A percentile compares a stretch with the other conserved stretches of the same genome.
These are phyloP conservation scores for Enteromius trimaculatus DNA, from an alignment of 2,797 vertebrate genomes.

Conservation along the genomic window DNA sequence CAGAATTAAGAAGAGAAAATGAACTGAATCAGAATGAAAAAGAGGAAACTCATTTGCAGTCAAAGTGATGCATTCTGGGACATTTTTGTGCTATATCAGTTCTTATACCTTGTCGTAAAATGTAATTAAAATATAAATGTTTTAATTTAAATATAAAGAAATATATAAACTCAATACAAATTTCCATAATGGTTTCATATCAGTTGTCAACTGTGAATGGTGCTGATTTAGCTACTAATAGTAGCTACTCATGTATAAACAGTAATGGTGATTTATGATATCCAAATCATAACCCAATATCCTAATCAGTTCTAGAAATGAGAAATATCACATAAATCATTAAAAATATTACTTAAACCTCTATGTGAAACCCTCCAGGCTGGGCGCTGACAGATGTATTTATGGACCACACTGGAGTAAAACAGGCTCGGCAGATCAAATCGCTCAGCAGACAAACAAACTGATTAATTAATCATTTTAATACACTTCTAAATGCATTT, in stretches of 20 bases:
- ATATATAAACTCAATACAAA: not conserved
- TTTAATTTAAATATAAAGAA: not conserved
- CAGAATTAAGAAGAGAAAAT: no score
- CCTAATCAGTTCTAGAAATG: not conserved
- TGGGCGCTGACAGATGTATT: conserved; percentile 12
- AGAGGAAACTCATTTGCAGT: not conserved
- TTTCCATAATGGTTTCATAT: not conserved
- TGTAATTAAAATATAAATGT: not conserved
- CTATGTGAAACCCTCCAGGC: not conserved
- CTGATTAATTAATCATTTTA: conserved; percentile 34
- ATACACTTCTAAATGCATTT: conserved; percentile 36
- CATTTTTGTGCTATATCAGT: not conserved
- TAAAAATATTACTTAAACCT: conserved; percentile 9
- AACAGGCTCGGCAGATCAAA: conserved; percentile 49
- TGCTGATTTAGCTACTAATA: not conserved
- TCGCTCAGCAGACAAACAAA: conserved; percentile 22
- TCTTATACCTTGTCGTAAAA: not conserved
- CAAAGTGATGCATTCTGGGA: not conserved
- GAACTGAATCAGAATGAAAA: not conserved
- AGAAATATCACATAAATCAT: not conserved
- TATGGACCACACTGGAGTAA: conserved; percentile 8
- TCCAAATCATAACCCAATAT: not conserved
- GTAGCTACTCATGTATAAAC: not conserved
- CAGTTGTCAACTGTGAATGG: not conserved
- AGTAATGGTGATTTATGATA: not conserved